Evolutionary conservation across 2,888 invertebrate species (phyloP), one percentile per base, ranked within the genome.

Genomic region (Dolichomitus sp.): DNA sequence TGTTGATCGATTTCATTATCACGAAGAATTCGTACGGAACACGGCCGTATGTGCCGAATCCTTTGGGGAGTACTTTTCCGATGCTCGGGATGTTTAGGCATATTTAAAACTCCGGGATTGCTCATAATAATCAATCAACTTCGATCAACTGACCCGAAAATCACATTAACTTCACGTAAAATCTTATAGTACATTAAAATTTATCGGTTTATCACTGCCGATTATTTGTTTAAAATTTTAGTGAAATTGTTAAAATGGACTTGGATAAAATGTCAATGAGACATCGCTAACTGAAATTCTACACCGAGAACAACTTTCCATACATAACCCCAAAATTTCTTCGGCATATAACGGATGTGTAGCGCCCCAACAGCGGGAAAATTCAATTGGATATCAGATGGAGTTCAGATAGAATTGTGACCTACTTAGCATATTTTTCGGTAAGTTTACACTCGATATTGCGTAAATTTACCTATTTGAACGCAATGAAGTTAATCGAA

Each of bases 1-100:
- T 90, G 90, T 77, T 90, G 90, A 84, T 92, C 92, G 66, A 91
- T 87, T 52, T 91, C 92, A 74, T 88, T 90, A 73, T 92, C 91
- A 68, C 91, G 87, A 52, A 90, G 84, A 52, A 92, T 84, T 14
- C 91, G 90, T 63, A 92, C 91, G 23, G 91, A 91, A 85, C 92
- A 92, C 27, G 92, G 87, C 40, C 91, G 88, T 50, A 91, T 87
- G 79, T 86, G 82, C 73, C 65, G 80, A 76, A 83, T 81, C 82
- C 80, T 80, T 81, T 79, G 79, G 19, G 66, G 59, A 9, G 66
- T 50, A 19, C 50, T 50, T 61, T 83, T 83, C 19, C 82, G 75
- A 79, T 80, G 57, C 30, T 76, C 83, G 37, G 83, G 19, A 19
- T 68, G 57, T 76, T 23, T 68, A n/a, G 72, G 61, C 61, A 61